Conservation (phyloP, 2,888 invertebrate species). For the Pachydiplax longipennis region DNA sequence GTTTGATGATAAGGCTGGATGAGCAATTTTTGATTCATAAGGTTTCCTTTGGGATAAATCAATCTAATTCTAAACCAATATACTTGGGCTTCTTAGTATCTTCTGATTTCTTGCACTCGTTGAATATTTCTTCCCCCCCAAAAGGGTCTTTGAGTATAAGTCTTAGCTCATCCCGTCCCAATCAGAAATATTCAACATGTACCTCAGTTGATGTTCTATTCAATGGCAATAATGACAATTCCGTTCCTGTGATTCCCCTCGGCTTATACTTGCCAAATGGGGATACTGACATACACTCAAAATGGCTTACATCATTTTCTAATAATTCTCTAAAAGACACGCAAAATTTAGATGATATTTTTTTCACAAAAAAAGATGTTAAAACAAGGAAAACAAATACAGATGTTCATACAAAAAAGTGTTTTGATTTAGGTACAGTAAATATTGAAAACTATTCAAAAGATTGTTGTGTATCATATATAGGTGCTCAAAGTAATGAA, state of each 20-base stretch:
- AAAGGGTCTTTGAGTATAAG: slow-evolving; percentile 27
- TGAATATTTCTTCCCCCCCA: neutral
- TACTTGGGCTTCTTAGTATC: slow-evolving; percentile 8
- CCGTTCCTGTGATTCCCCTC: slow-evolving; percentile 20
- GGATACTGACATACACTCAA: neutral
- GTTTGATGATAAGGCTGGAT: neutral
- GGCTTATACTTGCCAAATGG: neutral
- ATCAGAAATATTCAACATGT: slow-evolving; percentile 37
- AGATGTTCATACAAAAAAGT: neutral
- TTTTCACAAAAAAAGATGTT: neutral
- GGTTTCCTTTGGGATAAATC: neutral
- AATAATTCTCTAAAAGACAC: neutral
- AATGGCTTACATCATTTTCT: neutral
- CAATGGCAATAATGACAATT: slow-evolving; percentile 34
- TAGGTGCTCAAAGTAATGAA: neutral
- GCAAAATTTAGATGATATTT: slow-evolving; percentile 21
- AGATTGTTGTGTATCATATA: neutral
- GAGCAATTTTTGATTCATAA: neutral
- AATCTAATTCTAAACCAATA: neutral
- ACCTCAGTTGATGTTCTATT: slow-evolving; percentile 40
- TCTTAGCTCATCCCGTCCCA: slow-evolving; percentile 35
- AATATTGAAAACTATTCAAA: neutral
- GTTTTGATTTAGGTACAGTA: neutral
- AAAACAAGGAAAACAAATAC: neutral
- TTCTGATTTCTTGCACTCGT: slow-evolving; percentile 5